Conservation (phyloP, 2,888 invertebrate genomes). For the Aphodius granarius region DNA sequence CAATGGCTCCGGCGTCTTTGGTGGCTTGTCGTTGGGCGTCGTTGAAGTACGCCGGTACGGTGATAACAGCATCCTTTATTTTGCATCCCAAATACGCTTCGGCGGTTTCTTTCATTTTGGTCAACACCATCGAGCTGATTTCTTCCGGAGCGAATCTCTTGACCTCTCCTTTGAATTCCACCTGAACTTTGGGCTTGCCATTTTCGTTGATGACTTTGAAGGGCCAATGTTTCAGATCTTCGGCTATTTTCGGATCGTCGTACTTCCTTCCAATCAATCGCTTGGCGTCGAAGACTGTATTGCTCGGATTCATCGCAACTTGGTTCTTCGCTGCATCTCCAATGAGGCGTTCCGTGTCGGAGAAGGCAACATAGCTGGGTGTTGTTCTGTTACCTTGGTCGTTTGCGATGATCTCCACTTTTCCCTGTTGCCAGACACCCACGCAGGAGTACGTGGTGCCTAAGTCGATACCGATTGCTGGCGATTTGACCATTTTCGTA, state of each 20-base stretch:
- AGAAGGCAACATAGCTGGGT: conserved; percentile 77
- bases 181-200: conserved; percentile 65
- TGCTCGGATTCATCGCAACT: conserved; percentile 72
- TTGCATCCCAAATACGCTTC: conserved; percentile 69
- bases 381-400: conserved; percentile 88
- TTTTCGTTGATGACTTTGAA: conserved; percentile 66
- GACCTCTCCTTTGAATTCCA: conserved; percentile 64
- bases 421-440: conserved; percentile 78
- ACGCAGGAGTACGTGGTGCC: conserved; percentile 87
- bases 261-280: conserved; percentile 66
- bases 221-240: conserved; percentile 79
- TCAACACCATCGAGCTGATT: conserved; percentile 69
- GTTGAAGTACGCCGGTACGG: conserved; percentile 79
- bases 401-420: conserved; percentile 85
- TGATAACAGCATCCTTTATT: conserved; percentile 74
- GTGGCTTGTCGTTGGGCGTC: conserved; percentile 69
- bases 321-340: conserved; percentile 74
- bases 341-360: conserved; percentile 67
- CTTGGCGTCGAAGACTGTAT: conserved; percentile 69
- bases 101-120: conserved; percentile 66
- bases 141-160: conserved; percentile 72
- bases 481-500: conserved; percentile 52
- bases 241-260: conserved; percentile 71
- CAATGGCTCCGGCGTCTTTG: conserved; percentile 69
- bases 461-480: conserved; percentile 80